These are phyloP conservation scores for Calliphora vomitoria DNA, from an alignment of 2,888 invertebrate species.

Conservation along the genomic window DNA sequence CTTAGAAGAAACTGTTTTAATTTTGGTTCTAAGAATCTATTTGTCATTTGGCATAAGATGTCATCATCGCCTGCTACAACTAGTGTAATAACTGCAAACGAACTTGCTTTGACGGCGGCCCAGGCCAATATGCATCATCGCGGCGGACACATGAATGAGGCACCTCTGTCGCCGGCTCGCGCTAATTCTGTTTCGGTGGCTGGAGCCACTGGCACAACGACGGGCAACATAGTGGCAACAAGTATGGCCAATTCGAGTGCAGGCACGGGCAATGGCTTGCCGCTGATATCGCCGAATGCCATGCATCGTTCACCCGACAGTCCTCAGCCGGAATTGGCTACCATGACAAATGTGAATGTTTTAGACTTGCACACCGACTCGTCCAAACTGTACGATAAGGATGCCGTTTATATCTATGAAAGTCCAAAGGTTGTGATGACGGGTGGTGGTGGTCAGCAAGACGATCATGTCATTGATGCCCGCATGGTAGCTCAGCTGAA, in stretches of 20 bases:
- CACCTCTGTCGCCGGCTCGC: conserved; percentile 70
- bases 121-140: conserved; percentile 76
- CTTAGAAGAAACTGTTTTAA: conserved; percentile 20
- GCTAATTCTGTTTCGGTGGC: conserved; percentile 65
- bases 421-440: conserved; percentile 83
- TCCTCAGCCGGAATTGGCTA: conserved; percentile 91
- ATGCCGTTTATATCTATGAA: conserved; percentile 84
- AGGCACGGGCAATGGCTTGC: conserved; percentile 82
- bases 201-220: conserved; percentile 73
- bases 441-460: conserved; percentile 74
- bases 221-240: conserved; percentile 78
- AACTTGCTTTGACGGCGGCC: conserved; percentile 79
- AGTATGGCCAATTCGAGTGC: conserved; percentile 78
- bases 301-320: conserved; percentile 86
- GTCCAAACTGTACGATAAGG: conserved; percentile 84
- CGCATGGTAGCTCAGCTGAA: conserved; percentile 83
- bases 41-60: conserved; percentile 77
- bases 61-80: conserved; percentile 81
- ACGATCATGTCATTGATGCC: conserved; percentile 84
- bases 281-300: conserved; percentile 80
- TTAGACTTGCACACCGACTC: conserved; percentile 87
- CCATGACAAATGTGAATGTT: conserved; percentile 95
- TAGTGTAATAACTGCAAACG: conserved; percentile 82
- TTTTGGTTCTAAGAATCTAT: conserved; percentile 64
- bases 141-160: conserved; percentile 72